Conservation (phyloP, 2,888 invertebrate species). For the Archips xylosteana region DNA sequence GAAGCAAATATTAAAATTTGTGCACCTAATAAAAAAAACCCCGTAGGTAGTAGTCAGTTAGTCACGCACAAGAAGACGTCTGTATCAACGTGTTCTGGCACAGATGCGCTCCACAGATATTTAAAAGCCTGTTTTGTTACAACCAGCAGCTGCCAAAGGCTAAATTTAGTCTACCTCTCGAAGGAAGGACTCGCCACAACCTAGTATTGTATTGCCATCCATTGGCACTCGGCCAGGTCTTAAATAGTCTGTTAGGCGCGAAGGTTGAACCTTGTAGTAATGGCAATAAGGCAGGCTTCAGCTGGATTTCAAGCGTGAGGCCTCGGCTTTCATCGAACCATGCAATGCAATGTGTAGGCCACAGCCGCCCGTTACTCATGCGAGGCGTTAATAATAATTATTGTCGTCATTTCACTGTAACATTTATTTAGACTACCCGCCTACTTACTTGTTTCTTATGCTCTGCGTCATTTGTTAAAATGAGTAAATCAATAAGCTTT, state of each 20-base stretch:
- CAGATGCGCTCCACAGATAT: constrained; percentile 17
- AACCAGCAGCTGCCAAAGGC: constrained; percentile 36
- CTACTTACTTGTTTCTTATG: background rate
- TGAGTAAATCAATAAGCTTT: background rate
- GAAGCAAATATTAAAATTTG: too few relatives aligned
- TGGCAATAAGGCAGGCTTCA: constrained; percentile 21
- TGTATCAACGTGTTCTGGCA: background rate
- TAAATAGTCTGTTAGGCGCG: background rate
- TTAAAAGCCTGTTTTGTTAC: constrained; percentile 34
- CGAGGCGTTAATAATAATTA: constrained; percentile 10
- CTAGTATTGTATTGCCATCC: constrained; percentile 39
- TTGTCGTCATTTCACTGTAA: constrained; percentile 15
- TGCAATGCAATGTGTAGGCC: constrained; percentile 22
- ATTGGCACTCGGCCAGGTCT: constrained; percentile 32
- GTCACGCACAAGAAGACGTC: too few relatives aligned
- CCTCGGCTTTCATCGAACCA: constrained; percentile 29
- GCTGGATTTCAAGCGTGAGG: constrained; percentile 13
- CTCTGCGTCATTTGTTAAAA: background rate
- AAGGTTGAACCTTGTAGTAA: constrained; percentile 24
- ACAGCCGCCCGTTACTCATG: constrained; percentile 31
- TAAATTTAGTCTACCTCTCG: constrained; percentile 36
- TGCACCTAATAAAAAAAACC: too few relatives aligned
- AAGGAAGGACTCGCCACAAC: constrained; percentile 40
- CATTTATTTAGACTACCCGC: background rate
- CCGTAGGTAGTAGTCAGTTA: too few relatives aligned